Evolutionary conservation across 2,113 vertebrate species (phyloP).

Genomic region (Nyctereutes procyonoides): DNA sequence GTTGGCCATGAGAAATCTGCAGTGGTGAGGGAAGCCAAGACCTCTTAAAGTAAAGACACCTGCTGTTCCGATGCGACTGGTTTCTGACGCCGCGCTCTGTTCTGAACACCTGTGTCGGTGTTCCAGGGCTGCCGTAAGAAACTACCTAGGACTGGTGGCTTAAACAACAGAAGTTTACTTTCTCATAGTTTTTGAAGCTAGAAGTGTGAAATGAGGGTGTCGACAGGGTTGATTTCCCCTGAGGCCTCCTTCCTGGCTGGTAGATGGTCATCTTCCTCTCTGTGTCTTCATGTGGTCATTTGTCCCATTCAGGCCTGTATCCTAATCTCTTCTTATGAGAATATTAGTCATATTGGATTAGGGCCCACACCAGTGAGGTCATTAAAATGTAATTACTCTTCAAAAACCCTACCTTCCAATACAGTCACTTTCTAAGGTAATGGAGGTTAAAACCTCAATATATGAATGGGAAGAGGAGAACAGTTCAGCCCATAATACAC

Average conservation of each 20-base stretch:
- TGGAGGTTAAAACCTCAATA: background rate
- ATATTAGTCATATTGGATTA: background rate
- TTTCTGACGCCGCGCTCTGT: background rate
- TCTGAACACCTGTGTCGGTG: background rate
- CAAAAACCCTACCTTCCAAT: background rate
- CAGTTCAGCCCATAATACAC: background rate
- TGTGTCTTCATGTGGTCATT: background rate
- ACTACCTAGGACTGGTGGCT: background rate
- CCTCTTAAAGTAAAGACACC: background rate
- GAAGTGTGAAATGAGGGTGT: background rate
- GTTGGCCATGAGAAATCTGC: background rate
- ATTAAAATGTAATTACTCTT: background rate
- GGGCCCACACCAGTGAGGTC: background rate
- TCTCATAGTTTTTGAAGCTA: background rate
- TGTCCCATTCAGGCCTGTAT: background rate
- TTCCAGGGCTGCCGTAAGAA: background rate
- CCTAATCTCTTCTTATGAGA: background rate
- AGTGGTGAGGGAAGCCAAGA: background rate
- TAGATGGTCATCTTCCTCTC: background rate
- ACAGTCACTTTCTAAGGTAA: background rate
- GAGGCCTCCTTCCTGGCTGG: background rate
- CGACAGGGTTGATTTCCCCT: background rate
- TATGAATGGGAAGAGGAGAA: background rate
- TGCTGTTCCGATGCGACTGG: background rate
- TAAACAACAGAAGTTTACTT: background rate